Evolutionary conservation across 2,797 vertebrate species (phyloP).

Genomic region (Fringilla coelebs): DNA sequence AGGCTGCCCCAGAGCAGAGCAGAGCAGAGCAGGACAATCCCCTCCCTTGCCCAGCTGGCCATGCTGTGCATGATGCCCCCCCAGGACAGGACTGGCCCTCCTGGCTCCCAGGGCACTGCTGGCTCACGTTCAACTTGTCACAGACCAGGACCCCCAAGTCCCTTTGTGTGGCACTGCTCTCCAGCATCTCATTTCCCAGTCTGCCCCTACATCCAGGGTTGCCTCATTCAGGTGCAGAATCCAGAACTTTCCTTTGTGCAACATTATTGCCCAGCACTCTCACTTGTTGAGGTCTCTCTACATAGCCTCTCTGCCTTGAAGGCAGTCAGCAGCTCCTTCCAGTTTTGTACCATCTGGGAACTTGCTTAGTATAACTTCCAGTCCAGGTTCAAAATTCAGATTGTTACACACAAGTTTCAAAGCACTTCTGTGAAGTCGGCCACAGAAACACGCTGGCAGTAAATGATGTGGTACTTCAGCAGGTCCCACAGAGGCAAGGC

Average conservation of each 20-base stretch:
- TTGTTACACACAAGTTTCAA: neutral
- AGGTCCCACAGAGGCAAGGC: neutral
- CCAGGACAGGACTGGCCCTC: neutral
- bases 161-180: neutral
- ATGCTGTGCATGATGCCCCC: neutral
- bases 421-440: neutral
- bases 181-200: neutral
- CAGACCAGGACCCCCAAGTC: rapidly evolving
- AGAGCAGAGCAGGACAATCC: neutral
- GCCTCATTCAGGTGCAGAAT: rapidly evolving
- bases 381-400: neutral
- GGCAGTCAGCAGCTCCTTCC: neutral
- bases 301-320: neutral
- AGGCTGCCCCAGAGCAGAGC: neutral
- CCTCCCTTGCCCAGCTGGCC: neutral
- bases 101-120: neutral
- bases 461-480: neutral
- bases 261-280: neutral
- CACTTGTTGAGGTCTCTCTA: rapidly evolving
- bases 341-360: neutral
- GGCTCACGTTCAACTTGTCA: rapidly evolving
- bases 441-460: neutral
- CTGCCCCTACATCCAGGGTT: rapidly evolving
- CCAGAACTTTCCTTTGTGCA: too few species aligned
- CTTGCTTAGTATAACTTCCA: neutral